Evolutionary conservation across 2,113 vertebrate genomes (phyloP).

Genomic region (Pelusios castaneus): DNA sequence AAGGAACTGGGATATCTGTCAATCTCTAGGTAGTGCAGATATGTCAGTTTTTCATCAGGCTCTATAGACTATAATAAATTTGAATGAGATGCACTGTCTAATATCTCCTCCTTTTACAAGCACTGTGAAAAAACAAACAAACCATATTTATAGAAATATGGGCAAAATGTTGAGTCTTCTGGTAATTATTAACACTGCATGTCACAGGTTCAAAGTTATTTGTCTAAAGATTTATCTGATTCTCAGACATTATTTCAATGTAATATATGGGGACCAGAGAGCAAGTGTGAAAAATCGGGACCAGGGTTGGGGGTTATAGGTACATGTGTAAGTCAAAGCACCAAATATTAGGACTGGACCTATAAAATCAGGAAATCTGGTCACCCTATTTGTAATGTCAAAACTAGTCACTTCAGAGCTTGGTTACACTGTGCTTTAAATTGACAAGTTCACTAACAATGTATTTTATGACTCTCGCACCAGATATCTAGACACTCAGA

Average conservation of each 20-base stretch:
- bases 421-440: neutral
- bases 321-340: too few relatives aligned
- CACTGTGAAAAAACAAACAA: neutral
- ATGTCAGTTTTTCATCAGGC: neutral
- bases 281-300: too few relatives aligned
- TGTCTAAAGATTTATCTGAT: neutral
- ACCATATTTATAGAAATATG: neutral
- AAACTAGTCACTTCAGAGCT: neutral
- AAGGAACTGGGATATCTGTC: rapidly evolving
- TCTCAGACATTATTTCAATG: neutral
- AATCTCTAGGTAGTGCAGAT: neutral
- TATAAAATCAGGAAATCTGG: too few relatives aligned
- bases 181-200: neutral
- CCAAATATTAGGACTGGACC: too few relatives aligned
- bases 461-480: neutral
- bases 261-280: neutral
- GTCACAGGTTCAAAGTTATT: neutral
- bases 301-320: too few relatives aligned
- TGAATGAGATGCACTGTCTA: neutral
- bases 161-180: neutral
- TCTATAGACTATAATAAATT: neutral
- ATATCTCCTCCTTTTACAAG: neutral
- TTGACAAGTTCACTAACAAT: neutral
- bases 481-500: neutral
- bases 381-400: rapidly evolving